Conservation (phyloP, 2,797 vertebrate genomes). For the Falco columbarius region DNA sequence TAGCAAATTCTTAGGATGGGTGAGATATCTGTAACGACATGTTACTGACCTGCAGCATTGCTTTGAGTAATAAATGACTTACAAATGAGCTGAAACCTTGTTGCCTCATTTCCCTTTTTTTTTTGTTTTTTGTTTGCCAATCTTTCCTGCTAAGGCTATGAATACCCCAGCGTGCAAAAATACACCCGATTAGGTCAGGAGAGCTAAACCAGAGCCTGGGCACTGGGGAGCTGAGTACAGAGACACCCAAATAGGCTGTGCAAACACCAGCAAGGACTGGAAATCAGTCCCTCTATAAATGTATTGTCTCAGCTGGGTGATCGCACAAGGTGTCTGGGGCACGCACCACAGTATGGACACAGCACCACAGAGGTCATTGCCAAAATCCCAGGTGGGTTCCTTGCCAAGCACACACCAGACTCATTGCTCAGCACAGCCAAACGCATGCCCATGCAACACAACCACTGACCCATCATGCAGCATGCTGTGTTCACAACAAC, state of each 20-base stretch:
- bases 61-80: not conserved
- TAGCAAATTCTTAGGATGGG: not conserved
- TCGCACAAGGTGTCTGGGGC: rapidly evolving
- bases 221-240: not conserved
- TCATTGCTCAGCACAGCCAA: rapidly evolving
- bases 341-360: rapidly evolving
- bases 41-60: not conserved
- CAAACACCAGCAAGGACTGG: not conserved
- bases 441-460: rapidly evolving
- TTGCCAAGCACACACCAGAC: not conserved
- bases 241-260: not conserved
- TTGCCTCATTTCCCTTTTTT: not conserved
- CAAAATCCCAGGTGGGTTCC: not conserved
- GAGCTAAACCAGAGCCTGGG: not conserved
- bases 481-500: rapidly evolving
- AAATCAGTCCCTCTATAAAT: not conserved
- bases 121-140: not conserved
- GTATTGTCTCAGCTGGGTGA: not conserved
- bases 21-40: not conserved
- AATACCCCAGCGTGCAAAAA: not conserved
- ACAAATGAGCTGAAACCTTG: not conserved
- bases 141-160: not conserved
- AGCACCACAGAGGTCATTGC: rapidly evolving
- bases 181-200: not conserved
- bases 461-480: rapidly evolving